These are phyloP conservation scores for Epizoanthus fatuus DNA, from an alignment of 92 coral and sea anemone species.

Conservation along the genomic window DNA sequence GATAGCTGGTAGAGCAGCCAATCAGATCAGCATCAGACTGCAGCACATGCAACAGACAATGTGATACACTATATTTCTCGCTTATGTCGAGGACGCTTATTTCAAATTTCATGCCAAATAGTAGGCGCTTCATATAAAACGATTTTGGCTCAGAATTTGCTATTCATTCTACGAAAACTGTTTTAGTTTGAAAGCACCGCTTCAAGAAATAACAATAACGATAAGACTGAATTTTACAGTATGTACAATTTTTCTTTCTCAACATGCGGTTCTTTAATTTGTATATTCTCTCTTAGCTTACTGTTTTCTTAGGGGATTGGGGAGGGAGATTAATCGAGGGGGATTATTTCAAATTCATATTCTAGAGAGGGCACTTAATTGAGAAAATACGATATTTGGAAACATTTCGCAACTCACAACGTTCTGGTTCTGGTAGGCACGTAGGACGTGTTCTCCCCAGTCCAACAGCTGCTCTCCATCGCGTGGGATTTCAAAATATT, in stretches of 20 bases:
- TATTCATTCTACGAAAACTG: neutral
- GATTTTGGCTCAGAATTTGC: too few species aligned
- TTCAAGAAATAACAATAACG: too few species aligned
- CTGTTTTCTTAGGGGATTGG: neutral
- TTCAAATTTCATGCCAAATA: too few species aligned
- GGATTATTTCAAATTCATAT: neutral
- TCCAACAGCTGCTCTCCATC: slow-evolving; percentile 18
- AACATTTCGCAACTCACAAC: neutral
- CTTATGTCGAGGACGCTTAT: too few species aligned
- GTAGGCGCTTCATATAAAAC: too few species aligned
- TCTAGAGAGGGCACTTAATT: neutral
- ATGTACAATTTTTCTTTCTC: neutral
- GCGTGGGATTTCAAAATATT: slow-evolving; percentile 18
- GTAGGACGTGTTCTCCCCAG: slow-evolving; percentile 18
- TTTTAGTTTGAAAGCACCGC: neutral
- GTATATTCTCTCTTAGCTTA: too few species aligned
- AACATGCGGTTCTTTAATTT: neutral
- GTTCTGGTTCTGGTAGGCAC: neutral
- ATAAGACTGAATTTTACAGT: neutral
- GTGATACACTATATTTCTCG: too few species aligned
- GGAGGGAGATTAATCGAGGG: neutral
- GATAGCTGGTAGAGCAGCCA: too few species aligned
- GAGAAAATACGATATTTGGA: neutral
- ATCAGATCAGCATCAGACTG: too few species aligned
- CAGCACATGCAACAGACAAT: too few species aligned